These are phyloP conservation scores for Oncopeltus fasciatus DNA, from an alignment of 1,140 invertebrate genomes.

Conservation along the genomic window DNA sequence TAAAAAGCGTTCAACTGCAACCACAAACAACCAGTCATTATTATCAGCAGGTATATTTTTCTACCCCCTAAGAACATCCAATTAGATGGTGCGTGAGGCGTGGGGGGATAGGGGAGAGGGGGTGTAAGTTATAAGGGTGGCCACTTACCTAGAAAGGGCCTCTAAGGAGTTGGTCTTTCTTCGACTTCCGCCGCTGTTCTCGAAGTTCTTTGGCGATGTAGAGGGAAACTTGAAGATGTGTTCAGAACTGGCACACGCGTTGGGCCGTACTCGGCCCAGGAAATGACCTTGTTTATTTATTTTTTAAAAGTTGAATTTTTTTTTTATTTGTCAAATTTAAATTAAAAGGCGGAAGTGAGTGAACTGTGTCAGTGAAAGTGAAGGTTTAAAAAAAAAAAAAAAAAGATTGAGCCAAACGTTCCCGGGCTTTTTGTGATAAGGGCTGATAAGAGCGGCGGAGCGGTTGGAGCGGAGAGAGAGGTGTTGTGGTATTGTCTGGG, in stretches of 20 bases:
- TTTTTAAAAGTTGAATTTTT: neutral
- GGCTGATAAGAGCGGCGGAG: neutral
- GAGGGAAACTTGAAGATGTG: too few species aligned
- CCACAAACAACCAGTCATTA: too few species aligned
- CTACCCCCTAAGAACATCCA: too few species aligned
- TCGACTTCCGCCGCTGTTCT: neutral
- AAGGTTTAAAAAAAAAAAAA: neutral
- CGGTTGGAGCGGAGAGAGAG: neutral
- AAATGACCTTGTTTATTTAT: neutral
- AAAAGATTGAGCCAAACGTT: neutral
- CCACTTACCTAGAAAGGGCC: neutral
- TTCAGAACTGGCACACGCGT: neutral
- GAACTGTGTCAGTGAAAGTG: neutral
- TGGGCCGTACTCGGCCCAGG: neutral
- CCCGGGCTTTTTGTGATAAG: neutral
- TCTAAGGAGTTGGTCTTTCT: neutral
- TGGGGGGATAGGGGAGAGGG: too few species aligned
- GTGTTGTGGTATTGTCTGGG: conserved; percentile 1
- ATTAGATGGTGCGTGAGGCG: too few species aligned
- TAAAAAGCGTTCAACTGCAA: too few species aligned
- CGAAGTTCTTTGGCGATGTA: too few species aligned
- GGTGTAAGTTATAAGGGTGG: neutral
- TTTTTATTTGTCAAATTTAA: too few species aligned
- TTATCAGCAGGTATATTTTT: too few species aligned
- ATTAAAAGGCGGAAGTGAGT: neutral